phyloP scores from a whole-genome alignment of 1,140 invertebrate genomes.

The Drepana arcuata region DNA sequence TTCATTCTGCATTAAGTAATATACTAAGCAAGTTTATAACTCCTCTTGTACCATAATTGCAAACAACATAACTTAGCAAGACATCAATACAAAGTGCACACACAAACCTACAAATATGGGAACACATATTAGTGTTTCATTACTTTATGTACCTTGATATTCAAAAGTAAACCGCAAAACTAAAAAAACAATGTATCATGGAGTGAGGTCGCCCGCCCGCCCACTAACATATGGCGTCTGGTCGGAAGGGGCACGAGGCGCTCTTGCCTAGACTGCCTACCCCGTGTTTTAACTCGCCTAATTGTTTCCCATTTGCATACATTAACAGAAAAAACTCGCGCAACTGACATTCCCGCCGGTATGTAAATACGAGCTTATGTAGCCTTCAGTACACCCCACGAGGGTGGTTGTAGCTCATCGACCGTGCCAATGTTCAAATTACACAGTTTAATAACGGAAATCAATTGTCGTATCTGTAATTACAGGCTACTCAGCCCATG shows the following conservation, averaged over 20 bases:
- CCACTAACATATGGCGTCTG: conserved; percentile 50
- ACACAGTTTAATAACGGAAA: conserved; percentile 53
- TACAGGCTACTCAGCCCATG: conserved; percentile 14
- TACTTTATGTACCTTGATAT: too few relatives aligned
- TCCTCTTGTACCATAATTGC: too few relatives aligned
- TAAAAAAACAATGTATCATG: too few relatives aligned
- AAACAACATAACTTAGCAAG: too few relatives aligned
- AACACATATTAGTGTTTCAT: too few relatives aligned
- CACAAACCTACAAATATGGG: too few relatives aligned
- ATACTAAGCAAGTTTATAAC: too few relatives aligned
- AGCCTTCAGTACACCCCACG: conserved; percentile 5
- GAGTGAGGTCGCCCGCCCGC: too few relatives aligned
- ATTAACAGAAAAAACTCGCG: conserved; percentile 58
- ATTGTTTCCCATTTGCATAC: conserved; percentile 71
- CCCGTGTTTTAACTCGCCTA: conserved; percentile 69
- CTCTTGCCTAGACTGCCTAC: conserved; percentile 63
- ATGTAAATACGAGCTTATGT: conserved; percentile 57
- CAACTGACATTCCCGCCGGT: conserved; percentile 54
- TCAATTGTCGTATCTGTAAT: conserved; percentile 48
- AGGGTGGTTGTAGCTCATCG: conserved; percentile 21
- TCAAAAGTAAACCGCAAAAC: too few relatives aligned
- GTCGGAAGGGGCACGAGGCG: conserved; percentile 49
- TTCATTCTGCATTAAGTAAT: too few relatives aligned
- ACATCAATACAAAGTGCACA: too few relatives aligned
- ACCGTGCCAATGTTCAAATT: conserved; percentile 38